Evolutionary conservation across 1,140 invertebrate species (phyloP), one percentile per base, ranked within the genome.

Genomic region (Leptinotarsa defecta): DNA sequence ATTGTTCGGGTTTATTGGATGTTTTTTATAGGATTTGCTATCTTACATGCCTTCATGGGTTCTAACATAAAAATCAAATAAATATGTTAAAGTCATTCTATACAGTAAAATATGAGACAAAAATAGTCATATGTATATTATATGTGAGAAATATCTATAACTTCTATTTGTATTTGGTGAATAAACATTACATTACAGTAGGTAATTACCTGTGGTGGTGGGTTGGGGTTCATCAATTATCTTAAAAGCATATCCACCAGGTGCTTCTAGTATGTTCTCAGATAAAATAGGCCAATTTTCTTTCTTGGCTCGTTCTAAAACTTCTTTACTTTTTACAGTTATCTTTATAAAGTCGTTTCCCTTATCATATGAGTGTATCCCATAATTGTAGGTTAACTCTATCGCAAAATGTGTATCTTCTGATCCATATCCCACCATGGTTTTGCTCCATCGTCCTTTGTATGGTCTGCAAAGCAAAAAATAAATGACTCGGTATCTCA

Each of bases 321-420:
- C 89, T 83, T 94, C 91, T 73, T 89, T 91, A 0, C 95, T 96
- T 82, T 91, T 89, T 57, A 98, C 93, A 24, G 94, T 95, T 13
- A 98, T 92, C 19, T 95, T 95, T 71, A 90, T 86, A 83, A 97
- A 98, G 87, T 98, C 97, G 88, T 98, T 98, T 69, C 96, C 91
- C 77, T 89, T 85, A 78, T 94, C 91, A 84, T 99, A 99, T 73
- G 88, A 86, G 78, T 91, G 91, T 22, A 99, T 91, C 22, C 95
- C 96, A 88, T 99, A 99, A 84, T 99, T 99, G 83, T 99, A 99
- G 19, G 97, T 99, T 5, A 99, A 87, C 86, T 99, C 98, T 48
- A 98, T 88, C 4, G 98, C 97, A 91, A 99, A 99, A 86, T 99
- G 94, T 69, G 90, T 89, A 82, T 97, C 94, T 87, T 99, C 98